Evolutionary conservation across 1,140 invertebrate species (phyloP).

Genomic region (Rhopalosiphum maidis): DNA sequence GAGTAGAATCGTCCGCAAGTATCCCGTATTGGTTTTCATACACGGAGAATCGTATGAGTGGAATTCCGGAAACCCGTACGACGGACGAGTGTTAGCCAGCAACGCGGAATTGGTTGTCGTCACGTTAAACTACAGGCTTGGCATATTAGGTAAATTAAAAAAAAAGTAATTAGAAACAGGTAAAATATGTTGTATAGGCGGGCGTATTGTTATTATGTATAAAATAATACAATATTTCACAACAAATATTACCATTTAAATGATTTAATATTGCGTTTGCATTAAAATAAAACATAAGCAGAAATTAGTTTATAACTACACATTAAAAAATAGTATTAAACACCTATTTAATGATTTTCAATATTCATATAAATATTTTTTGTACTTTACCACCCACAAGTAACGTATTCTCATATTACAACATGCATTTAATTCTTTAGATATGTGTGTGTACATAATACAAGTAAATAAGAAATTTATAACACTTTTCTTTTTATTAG

Average conservation of each 20-base stretch:
- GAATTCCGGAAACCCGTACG: conserved; percentile 94
- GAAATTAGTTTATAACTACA: neutral
- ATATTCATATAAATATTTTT: neutral
- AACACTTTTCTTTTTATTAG: neutral
- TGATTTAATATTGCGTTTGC: neutral
- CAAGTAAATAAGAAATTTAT: neutral
- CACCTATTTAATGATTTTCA: no score
- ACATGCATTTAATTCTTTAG: neutral
- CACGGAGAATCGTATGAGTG: conserved; percentile 95
- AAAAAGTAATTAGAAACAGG: no score
- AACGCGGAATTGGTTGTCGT: conserved; percentile 92
- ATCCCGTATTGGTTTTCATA: conserved; percentile 90
- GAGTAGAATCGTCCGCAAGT: conserved; percentile 63
- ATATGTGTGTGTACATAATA: neutral
- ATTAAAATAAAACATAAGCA: neutral
- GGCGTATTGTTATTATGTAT: no score
- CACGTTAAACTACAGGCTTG: conserved; percentile 95
- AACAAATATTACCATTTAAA: no score
- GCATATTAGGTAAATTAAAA: conserved; percentile 80
- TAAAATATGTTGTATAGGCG: no score
- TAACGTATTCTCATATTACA: neutral
- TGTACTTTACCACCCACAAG: neutral
- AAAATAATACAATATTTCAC: no score
- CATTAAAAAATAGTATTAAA: neutral
- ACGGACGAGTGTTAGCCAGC: conserved; percentile 89